phyloP scores from a whole-genome alignment of 37 sponge, comb jelly and placozoan genomes.

The Mnemiopsis leidyi region DNA sequence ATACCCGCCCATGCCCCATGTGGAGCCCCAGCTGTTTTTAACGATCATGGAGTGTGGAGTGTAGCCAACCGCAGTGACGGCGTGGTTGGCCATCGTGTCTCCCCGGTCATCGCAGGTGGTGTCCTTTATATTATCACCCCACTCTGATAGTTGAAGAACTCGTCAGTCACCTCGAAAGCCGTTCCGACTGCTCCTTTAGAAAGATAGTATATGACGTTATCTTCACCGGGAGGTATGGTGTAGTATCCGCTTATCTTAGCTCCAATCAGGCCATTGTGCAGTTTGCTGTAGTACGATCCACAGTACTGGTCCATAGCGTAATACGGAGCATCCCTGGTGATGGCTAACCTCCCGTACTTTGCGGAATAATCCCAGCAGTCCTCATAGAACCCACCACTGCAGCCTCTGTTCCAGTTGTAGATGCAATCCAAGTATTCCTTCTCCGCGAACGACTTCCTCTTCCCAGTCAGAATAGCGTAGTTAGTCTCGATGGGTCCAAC shows the following conservation, averaged over 20 bases:
- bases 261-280: slow-evolving; percentile 23
- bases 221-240: background rate
- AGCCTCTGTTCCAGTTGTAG: background rate
- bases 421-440: background rate
- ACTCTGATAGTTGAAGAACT: background rate
- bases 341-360: background rate
- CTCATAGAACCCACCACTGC: background rate
- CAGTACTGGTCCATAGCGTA: background rate
- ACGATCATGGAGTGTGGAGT: background rate
- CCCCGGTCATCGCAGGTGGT: background rate
- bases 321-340: background rate
- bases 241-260: background rate
- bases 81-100: slow-evolving; percentile 28
- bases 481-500: background rate
- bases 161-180: slow-evolving; percentile 14
- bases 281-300: background rate
- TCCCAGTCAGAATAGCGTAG: background rate
- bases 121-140: background rate
- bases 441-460: background rate
- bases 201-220: background rate
- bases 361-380: background rate
- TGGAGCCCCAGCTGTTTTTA: background rate
- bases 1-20: background rate
- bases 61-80: slow-evolving; percentile 27
- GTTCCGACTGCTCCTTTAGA: background rate